These are phyloP conservation scores for Coryphaenoides rupestris DNA, from an alignment of 2,113 vertebrate genomes.

Conservation along the genomic window DNA sequence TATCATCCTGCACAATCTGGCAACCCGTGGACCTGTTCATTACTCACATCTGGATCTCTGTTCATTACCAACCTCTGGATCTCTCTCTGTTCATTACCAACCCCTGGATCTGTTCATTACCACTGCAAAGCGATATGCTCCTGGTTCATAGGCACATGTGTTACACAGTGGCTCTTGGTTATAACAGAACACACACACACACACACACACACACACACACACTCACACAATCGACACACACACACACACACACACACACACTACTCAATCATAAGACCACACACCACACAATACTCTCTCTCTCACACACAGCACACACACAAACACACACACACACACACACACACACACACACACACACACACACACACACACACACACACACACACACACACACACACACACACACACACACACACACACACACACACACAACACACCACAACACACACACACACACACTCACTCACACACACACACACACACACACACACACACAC, in stretches of 20 bases:
- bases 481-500: background rate
- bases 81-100: background rate
- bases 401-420: background rate
- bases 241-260: background rate
- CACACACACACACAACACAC: background rate
- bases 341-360: background rate
- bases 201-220: background rate
- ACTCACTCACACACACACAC: slow-evolving; percentile 1
- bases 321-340: background rate
- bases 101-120: slow-evolving; percentile 34
- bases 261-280: too few species aligned
- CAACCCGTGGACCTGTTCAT: slow-evolving; percentile 30
- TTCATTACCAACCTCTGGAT: slow-evolving; percentile 35
- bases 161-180: background rate
- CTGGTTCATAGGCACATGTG: slow-evolving; percentile 14
- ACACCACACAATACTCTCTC: too few species aligned
- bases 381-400: slow-evolving; percentile 6
- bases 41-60: slow-evolving; percentile 31
- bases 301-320: background rate
- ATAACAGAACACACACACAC: background rate
- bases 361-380: slow-evolving; percentile 2
- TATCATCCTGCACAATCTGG: too few species aligned
- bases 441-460: background rate
- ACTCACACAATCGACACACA: background rate
- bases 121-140: slow-evolving; percentile 44